These are phyloP conservation scores for Rhinogobius similis DNA, from an alignment of 2,113 vertebrate genomes.

Conservation along the genomic window DNA sequence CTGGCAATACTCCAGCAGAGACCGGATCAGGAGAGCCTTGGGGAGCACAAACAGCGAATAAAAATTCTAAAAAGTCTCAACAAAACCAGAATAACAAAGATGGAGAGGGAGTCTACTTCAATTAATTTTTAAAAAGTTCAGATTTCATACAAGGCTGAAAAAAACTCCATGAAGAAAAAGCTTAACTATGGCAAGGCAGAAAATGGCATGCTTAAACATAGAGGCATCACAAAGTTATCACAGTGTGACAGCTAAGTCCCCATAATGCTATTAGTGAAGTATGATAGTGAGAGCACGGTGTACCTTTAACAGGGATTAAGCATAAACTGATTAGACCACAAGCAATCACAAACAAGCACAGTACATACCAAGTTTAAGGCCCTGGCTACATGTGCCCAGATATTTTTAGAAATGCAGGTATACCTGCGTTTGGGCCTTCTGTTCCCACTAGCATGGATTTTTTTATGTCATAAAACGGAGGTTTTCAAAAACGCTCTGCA, in stretches of 20 bases:
- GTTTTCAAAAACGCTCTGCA: too few relatives aligned
- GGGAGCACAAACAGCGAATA: background rate
- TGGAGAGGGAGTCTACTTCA: background rate
- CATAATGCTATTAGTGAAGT: slow-evolving; percentile 63
- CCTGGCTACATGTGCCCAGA: too few relatives aligned
- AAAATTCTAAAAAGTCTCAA: background rate
- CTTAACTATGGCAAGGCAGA: background rate
- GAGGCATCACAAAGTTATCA: background rate
- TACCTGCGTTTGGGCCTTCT: too few relatives aligned
- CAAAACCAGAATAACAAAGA: background rate
- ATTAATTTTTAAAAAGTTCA: too few relatives aligned
- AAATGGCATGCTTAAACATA: slow-evolving; percentile 20
- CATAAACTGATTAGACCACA: slow-evolving; percentile 35
- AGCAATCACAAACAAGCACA: slow-evolving; percentile 33
- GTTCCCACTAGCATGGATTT: too few relatives aligned
- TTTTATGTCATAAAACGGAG: too few relatives aligned
- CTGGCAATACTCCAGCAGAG: slow-evolving; percentile 81
- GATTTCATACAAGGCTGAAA: too few relatives aligned
- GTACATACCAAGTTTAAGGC: slow-evolving; percentile 1
- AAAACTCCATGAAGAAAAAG: background rate
- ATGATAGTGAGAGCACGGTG: slow-evolving; percentile 24
- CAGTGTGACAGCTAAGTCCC: slow-evolving; percentile 58
- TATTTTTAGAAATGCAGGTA: too few relatives aligned
- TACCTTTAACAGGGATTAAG: slow-evolving; percentile 22
- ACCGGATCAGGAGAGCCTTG: slow-evolving; percentile 78